Evolutionary conservation across 2,113 vertebrate genomes (phyloP), one percentile per base, ranked within the genome.

Genomic region (Cochlearius cochlearius): DNA sequence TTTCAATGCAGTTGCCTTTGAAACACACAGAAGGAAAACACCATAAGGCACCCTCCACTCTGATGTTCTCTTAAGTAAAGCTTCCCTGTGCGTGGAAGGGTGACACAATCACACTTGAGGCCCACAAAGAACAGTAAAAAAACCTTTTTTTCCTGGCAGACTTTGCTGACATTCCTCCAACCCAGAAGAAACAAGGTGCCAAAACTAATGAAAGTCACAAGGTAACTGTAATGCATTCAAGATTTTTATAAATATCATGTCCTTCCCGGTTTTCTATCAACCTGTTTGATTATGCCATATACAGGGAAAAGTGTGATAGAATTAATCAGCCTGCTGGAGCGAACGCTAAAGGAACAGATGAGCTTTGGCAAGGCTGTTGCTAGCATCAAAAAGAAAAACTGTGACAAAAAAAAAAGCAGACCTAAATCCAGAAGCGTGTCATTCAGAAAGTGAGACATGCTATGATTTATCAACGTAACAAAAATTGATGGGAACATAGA

Each of bases 281-380:
- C 91, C 39, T 92, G 50, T 90, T 95, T 82, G 94, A 90, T 92
- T 88, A 59, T 71, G 53, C 69, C 34, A 3, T 62, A 25, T 58
- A 76, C 2, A 8, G 69, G 50, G 49, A 73, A 50, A 92, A 88
- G 86, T 38, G 77, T 88, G 92, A 92, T 50, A 90, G 91, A 88
- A 95, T 95, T 96, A 86, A 95, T 95, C 89, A 93, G 81, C 62
- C 81, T 93, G 95, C 84, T 94, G 89, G 89, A 94, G 50, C 26
- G 71, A 90, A 59, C 0, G 5, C 84, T 73, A 34, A 91, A 82
- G 81, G 89, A 97, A 83, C 87, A 96, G 92, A 95, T 47, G 74
- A 92, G 94, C 67, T 94, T 93, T 94, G 79, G 91, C 81, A 96
- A 95, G 78, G 78, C 89, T 95, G 93, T 73, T 91, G 94, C 91